Evolutionary conservation across 2,113 vertebrate species (phyloP).

Genomic region (Podiceps cristatus): DNA sequence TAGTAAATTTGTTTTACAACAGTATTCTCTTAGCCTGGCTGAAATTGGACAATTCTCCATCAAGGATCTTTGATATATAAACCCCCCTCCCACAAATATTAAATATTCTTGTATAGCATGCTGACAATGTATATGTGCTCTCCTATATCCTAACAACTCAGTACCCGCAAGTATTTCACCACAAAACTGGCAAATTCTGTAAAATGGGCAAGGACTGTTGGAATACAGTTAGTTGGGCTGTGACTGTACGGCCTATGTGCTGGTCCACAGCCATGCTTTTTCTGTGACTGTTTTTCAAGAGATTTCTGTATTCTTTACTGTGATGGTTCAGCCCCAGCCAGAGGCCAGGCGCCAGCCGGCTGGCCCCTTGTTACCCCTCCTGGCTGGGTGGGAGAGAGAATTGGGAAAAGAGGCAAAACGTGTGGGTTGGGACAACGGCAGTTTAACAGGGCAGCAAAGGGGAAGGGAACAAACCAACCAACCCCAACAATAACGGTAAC

Average conservation of each 20-base stretch:
- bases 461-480: no score
- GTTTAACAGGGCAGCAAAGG: no score
- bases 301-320: background rate
- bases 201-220: background rate
- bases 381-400: no score
- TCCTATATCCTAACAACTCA: background rate
- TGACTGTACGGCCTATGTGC: background rate
- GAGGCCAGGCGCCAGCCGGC: no score
- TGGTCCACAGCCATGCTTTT: background rate
- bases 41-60: background rate
- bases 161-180: background rate
- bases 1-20: background rate
- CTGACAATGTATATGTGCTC: background rate
- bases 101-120: background rate
- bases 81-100: background rate
- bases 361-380: no score
- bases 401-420: no score
- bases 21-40: background rate
- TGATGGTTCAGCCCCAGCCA: no score
- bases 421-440: no score
- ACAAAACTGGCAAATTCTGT: background rate
- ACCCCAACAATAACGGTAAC: no score
- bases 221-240: background rate
- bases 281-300: background rate
- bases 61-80: background rate